Evolutionary conservation across 37 sponge, comb jelly and placozoan species (phyloP).

Genomic region (Petrosia ficiformis): DNA sequence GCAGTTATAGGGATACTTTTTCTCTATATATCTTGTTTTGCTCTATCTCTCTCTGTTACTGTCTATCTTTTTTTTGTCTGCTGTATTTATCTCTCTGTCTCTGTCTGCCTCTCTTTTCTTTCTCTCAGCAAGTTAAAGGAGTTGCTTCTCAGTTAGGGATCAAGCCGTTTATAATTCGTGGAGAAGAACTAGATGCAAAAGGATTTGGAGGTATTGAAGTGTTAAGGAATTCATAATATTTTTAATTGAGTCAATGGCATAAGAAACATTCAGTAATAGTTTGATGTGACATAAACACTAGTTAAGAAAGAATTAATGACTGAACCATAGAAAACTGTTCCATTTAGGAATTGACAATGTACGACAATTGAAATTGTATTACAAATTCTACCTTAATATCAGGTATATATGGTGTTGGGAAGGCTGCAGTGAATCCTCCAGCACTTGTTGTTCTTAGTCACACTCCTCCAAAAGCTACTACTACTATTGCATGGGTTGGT

Average conservation of each 20-base stretch:
- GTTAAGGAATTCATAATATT: too few relatives aligned
- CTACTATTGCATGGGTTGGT: constrained; percentile 94
- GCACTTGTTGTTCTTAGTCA: constrained; percentile 92
- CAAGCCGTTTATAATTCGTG: constrained; percentile 62
- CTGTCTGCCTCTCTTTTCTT: too few relatives aligned
- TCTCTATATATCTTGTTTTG: too few relatives aligned
- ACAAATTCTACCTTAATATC: neutral
- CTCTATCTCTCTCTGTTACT: too few relatives aligned
- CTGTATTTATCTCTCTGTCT: too few relatives aligned
- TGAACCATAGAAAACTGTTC: too few relatives aligned
- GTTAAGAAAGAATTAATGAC: too few relatives aligned
- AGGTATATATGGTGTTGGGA: constrained; percentile 99
- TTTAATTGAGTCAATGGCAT: neutral
- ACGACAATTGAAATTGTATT: neutral
- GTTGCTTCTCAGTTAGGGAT: constrained; percentile 49
- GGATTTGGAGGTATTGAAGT: constrained; percentile 98
- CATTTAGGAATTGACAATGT: neutral
- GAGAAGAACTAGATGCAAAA: constrained; percentile 70
- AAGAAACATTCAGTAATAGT: too few relatives aligned
- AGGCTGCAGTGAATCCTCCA: constrained; percentile 85
- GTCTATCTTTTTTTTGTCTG: too few relatives aligned
- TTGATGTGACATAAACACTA: too few relatives aligned
- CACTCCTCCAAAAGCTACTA: constrained; percentile 79
- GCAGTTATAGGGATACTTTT: too few relatives aligned
- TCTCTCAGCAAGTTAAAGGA: constrained; percentile 54